Evolutionary conservation across 2,888 invertebrate species (phyloP).

Genomic region (Lottia gigantea): DNA sequence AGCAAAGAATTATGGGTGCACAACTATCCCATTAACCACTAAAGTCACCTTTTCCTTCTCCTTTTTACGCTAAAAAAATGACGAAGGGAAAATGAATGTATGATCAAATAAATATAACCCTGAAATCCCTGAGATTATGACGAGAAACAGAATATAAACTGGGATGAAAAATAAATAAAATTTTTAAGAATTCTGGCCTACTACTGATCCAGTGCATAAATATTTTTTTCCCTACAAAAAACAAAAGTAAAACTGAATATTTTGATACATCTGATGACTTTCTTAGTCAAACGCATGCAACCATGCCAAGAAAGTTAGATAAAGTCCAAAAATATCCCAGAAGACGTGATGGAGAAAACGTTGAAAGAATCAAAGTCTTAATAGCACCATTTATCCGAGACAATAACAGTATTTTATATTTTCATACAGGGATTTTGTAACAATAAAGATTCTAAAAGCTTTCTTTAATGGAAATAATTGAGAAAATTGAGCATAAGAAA

Average conservation of each 20-base stretch:
- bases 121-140: background rate
- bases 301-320: background rate
- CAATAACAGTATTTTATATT: too few species aligned
- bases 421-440: too few species aligned
- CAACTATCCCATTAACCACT: background rate
- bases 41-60: constrained; percentile 24
- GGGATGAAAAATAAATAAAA: too few species aligned
- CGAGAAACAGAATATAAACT: background rate
- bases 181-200: background rate
- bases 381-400: too few species aligned
- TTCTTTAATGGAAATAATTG: too few species aligned
- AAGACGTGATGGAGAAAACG: too few species aligned
- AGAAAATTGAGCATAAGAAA: too few species aligned
- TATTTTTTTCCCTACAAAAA: constrained; percentile 17
- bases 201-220: constrained; percentile 18
- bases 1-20: constrained; percentile 11
- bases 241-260: background rate
- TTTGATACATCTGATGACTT: constrained; percentile 8
- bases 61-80: constrained; percentile 22
- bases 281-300: background rate
- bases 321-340: background rate
- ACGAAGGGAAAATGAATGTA: constrained; percentile 13
- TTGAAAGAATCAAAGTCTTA: too few species aligned
- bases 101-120: background rate
- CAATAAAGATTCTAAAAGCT: too few species aligned